phyloP scores from a whole-genome alignment of 2,113 vertebrate genomes.

The Campylomormyrus tamandua region DNA sequence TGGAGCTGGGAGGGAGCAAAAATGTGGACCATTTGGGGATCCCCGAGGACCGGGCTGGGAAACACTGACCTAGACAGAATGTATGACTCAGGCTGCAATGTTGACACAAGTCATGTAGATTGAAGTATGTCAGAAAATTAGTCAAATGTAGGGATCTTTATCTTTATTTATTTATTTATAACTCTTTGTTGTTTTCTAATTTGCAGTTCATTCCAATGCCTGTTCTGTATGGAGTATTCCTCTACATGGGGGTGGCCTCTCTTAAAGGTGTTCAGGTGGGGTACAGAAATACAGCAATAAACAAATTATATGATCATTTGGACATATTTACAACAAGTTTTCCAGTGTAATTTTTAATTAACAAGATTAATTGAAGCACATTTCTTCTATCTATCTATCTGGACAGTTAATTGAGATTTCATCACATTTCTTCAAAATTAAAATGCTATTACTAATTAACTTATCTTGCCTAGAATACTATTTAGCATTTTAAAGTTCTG shows the following conservation, averaged over 20 bases:
- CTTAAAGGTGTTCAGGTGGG: slow-evolving; percentile 67
- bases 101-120: not conserved
- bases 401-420: not conserved
- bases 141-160: not conserved
- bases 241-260: slow-evolving; percentile 69
- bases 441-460: not conserved
- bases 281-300: not conserved
- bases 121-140: not conserved
- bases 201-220: slow-evolving; percentile 67
- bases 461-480: not conserved
- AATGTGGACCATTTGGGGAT: not conserved
- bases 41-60: not conserved
- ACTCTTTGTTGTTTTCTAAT: not conserved
- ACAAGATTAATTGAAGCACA: not conserved
- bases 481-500: not conserved
- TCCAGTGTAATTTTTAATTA: not conserved
- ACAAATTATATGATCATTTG: not conserved
- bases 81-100: not conserved
- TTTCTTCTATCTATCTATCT: not conserved
- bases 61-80: not conserved
- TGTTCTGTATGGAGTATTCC: slow-evolving; percentile 67
- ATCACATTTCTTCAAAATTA: not conserved
- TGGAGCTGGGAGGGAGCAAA: too few relatives aligned
- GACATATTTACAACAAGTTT: not conserved
- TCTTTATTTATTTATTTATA: not conserved